phyloP scores from a whole-genome alignment of 2,113 vertebrate species.

The Lathamus discolor region DNA sequence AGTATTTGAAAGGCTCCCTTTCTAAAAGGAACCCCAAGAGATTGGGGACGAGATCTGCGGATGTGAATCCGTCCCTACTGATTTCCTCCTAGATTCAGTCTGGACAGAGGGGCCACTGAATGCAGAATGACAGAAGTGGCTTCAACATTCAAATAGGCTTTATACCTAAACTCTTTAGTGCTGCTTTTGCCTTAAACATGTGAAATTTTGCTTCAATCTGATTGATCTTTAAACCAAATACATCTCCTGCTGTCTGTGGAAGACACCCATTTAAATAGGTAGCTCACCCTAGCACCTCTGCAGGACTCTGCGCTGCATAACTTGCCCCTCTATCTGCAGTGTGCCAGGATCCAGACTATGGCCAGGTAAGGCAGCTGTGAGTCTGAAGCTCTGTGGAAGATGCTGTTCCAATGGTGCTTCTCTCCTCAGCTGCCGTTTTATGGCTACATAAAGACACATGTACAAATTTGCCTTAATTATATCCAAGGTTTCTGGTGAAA shows the following conservation, averaged over 20 bases:
- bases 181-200: background rate
- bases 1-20: background rate
- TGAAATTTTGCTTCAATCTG: background rate
- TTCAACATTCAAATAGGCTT: background rate
- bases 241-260: background rate
- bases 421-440: background rate
- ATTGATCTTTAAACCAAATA: background rate
- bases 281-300: background rate
- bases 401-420: background rate
- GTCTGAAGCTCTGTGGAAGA: background rate
- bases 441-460: background rate
- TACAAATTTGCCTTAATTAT: background rate
- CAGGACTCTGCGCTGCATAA: background rate
- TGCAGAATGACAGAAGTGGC: background rate
- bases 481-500: background rate
- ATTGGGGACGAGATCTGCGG: background rate
- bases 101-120: background rate
- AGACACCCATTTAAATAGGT: background rate
- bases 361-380: background rate
- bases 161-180: background rate
- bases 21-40: background rate
- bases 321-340: accelerated
- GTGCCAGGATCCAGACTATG: background rate
- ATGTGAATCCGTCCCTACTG: background rate
- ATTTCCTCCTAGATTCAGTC: background rate